phyloP scores from a whole-genome alignment of 1,140 invertebrate species.

The Littorina saxatilis region DNA sequence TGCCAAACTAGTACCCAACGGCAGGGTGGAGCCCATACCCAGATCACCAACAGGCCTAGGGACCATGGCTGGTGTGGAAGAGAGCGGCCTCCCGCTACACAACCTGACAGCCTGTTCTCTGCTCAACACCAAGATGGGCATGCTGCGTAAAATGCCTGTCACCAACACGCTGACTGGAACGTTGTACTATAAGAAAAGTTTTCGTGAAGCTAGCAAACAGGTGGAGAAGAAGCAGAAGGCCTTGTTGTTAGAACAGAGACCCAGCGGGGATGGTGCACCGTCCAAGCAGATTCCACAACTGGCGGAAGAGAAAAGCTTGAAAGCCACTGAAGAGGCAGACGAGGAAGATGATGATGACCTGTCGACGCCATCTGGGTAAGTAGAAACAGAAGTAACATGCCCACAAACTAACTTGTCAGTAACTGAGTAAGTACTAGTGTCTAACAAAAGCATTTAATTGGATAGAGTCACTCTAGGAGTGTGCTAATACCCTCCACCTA shows the following conservation, averaged over 20 bases:
- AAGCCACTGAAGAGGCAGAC: constrained; percentile 37
- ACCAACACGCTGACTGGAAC: constrained; percentile 47
- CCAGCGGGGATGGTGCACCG: constrained; percentile 63
- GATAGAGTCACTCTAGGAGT: too few relatives aligned
- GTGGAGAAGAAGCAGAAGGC: constrained; percentile 19
- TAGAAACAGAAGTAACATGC: too few relatives aligned
- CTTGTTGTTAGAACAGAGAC: constrained; percentile 50
- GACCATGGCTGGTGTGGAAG: constrained; percentile 7
- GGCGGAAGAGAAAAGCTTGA: constrained; percentile 49
- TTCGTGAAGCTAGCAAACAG: constrained; percentile 22
- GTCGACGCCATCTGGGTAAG: constrained; percentile 60
- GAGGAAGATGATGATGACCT: constrained; percentile 51
- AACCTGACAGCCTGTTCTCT: neutral
- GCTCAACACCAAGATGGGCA: constrained; percentile 25
- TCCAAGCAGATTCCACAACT: constrained; percentile 36
- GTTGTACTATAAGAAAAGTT: constrained; percentile 61
- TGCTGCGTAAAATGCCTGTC: constrained; percentile 49
- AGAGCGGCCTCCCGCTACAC: neutral
- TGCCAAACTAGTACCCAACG: neutral
- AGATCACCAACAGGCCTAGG: neutral
- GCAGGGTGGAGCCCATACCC: neutral
- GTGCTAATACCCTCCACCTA: too few relatives aligned
- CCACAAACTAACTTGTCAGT: too few relatives aligned
- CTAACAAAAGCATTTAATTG: too few relatives aligned
- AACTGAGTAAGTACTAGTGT: too few relatives aligned